These are phyloP conservation scores for Aradus depressus DNA, from an alignment of 2,888 invertebrate genomes.

Conservation along the genomic window DNA sequence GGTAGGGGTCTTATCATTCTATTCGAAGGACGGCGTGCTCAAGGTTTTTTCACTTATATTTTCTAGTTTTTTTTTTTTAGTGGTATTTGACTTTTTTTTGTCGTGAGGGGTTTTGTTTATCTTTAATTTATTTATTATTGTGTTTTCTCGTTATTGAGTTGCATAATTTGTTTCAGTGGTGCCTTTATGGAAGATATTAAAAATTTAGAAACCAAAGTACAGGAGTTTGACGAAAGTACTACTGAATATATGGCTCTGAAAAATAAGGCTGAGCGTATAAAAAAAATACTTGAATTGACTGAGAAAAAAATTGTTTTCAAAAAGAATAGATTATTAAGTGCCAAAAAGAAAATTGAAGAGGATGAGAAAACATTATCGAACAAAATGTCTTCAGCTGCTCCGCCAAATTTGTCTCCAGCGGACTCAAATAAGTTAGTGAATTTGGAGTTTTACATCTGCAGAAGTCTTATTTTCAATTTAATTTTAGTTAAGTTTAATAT, in stretches of 20 bases:
- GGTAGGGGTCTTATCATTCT: no score
- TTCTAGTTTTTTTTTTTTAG: no score
- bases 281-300: constrained; percentile 1
- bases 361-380: constrained; percentile 7
- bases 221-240: constrained; percentile 9
- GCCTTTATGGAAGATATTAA: constrained; percentile 13
- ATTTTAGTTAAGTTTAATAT: no score
- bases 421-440: constrained; percentile 14
- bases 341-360: constrained; percentile 3
- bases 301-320: constrained; percentile 7
- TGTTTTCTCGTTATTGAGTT: background rate
- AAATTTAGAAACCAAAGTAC: constrained; percentile 2
- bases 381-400: background rate
- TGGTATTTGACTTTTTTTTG: no score
- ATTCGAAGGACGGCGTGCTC: no score
- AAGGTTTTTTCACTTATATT: no score
- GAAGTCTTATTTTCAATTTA: no score
- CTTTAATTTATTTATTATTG: background rate
- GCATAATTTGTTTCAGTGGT: constrained; percentile 3
- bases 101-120: no score
- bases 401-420: background rate
- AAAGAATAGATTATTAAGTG: constrained; percentile 1
- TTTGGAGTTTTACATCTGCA: no score
- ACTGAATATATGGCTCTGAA: constrained; percentile 2
- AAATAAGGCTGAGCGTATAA: constrained; percentile 3